Evolutionary conservation across 2,113 vertebrate genomes (phyloP), one percentile per base, ranked within the genome.

Genomic region (Ictidomys tridecemlineatus): DNA sequence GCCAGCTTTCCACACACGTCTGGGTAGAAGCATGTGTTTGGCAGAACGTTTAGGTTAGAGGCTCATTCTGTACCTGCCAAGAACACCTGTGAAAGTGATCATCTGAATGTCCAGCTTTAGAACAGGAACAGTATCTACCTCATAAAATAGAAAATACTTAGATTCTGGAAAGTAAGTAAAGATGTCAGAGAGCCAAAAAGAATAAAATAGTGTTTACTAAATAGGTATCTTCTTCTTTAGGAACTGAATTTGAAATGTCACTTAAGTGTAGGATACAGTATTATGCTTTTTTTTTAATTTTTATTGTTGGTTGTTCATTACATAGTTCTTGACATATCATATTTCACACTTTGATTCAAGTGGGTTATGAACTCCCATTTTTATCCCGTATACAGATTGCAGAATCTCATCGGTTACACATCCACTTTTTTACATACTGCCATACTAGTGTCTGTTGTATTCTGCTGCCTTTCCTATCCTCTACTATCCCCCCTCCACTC

Each of bases 161-260:
- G 39, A 28, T 34, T 10, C 8, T 61, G 37, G 13, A 93, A 73
- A 87, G 34, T 24, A 84, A 89, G 37, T 34, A 4, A 67, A 45
- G 65, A 69, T 9, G 1, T 24, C 61, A 45, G 34, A n/a, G 2
- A 69, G 7, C 39, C 58, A 28, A 69, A 91, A 85, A 69, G 16
- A 61, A 61, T n/a, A 67, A 86, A 48, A 51, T 58, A 76, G 10
- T 51, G 14, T n/a, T 53, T 67, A 6, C 26, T 42, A 48, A 39
- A 26, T 37, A 65, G 32, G 34, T 82, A 34, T 58, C 32, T 4
- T 51, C 53, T 39, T 73, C n/a, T 90, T 65, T 11, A 82, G 58
- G 37, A 91, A 87, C 26, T 42, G 48, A 86, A 87, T 87, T 76
- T 67, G 69, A 82, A 80, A 83, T 63, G 8, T 83, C 76, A 86